Evolutionary conservation across 2,888 invertebrate genomes (phyloP).

Genomic region (Lobophora halterata): DNA sequence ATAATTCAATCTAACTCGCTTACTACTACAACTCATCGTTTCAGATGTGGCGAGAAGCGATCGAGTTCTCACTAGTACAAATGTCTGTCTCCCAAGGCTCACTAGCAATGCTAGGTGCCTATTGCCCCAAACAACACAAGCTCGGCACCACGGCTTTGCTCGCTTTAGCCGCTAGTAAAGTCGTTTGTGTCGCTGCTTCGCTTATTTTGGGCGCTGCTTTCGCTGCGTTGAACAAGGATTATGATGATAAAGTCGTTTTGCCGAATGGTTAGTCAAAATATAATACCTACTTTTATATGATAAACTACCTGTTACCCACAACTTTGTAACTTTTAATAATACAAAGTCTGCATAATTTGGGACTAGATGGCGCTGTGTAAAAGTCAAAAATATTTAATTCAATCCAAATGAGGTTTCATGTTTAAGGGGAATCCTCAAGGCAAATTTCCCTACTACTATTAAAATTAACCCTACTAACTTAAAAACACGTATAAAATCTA

Average conservation of each 20-base stretch:
- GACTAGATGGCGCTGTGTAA: too few species aligned
- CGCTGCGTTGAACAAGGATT: slow-evolving; percentile 59
- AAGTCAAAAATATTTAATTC: too few species aligned
- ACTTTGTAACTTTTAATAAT: too few species aligned
- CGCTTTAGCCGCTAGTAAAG: slow-evolving; percentile 54
- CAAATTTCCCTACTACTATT: too few species aligned
- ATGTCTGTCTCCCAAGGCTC: slow-evolving; percentile 65
- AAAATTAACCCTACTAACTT: too few species aligned
- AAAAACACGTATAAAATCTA: too few species aligned
- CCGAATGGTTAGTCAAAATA: slow-evolving; percentile 53
- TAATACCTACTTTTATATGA: too few species aligned
- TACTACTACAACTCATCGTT: slow-evolving; percentile 12
- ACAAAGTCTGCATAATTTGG: too few species aligned
- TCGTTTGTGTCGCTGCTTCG: slow-evolving; percentile 47
- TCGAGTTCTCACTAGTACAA: slow-evolving; percentile 64
- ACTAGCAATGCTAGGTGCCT: slow-evolving; percentile 63
- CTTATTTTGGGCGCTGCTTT: slow-evolving; percentile 59
- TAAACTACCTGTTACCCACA: too few species aligned
- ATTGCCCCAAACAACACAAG: slow-evolving; percentile 54
- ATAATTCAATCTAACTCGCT: too few species aligned
- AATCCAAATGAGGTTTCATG: too few species aligned
- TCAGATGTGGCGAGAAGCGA: slow-evolving; percentile 70
- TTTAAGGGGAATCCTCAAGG: too few species aligned
- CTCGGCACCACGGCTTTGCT: slow-evolving; percentile 52
- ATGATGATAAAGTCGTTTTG: slow-evolving; percentile 53